Conservation (phyloP, 2,888 invertebrate genomes). For the Aleiodes testaceus region DNA sequence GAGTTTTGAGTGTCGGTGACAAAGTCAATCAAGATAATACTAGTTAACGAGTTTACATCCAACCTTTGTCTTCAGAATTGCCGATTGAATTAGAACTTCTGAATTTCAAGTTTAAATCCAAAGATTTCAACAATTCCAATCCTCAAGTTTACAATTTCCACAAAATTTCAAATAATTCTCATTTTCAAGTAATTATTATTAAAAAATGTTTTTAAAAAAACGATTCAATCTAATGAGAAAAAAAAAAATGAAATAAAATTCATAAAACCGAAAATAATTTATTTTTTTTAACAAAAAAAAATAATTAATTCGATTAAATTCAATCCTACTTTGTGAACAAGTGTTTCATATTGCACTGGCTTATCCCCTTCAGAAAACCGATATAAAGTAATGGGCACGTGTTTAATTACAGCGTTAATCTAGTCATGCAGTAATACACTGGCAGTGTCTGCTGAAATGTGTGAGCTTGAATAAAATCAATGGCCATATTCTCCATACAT, state of each 20-base stretch:
- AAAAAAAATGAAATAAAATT: background rate
- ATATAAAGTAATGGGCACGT: conserved; percentile 17
- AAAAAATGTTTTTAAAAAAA: too few species aligned
- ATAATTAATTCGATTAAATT: background rate
- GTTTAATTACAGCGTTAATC: conserved; percentile 20
- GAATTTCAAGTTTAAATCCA: background rate
- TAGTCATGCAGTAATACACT: background rate
- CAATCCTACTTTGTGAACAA: conserved; percentile 5
- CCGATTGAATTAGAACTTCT: conserved; percentile 2
- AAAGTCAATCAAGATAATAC: conserved; percentile 3
- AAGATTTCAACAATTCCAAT: background rate
- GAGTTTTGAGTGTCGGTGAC: background rate
- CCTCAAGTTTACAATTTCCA: background rate
- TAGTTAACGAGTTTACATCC: background rate
- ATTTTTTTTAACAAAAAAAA: too few species aligned
- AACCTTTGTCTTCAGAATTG: background rate
- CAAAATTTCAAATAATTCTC: too few species aligned
- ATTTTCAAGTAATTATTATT: too few species aligned
- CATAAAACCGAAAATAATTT: too few species aligned
- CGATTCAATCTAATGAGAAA: too few species aligned
- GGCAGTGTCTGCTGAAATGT: background rate
- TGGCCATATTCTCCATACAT: background rate
- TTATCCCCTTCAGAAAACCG: conserved; percentile 4
- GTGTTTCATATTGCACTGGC: conserved; percentile 12
- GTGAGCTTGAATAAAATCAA: too few species aligned